phyloP scores from a whole-genome alignment of 2,888 invertebrate species.

The Brachyopa scutellaris region DNA sequence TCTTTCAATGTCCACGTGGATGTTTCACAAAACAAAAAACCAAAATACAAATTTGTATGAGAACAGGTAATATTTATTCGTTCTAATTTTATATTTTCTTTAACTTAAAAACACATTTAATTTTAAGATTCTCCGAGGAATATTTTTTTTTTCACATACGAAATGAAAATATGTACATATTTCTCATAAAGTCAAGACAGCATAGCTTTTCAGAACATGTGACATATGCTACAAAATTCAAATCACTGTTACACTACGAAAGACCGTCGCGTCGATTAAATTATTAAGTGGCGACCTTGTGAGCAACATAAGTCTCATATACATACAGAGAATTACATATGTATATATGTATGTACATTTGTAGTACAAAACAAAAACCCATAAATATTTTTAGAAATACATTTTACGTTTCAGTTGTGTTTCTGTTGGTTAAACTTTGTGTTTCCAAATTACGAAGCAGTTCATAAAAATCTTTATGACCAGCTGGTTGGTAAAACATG shows the following conservation, averaged over 20 bases:
- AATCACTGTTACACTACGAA: not conserved
- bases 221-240: not conserved
- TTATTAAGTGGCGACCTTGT: conserved; percentile 1
- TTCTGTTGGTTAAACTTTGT: not conserved
- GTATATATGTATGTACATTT: not conserved
- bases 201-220: not conserved
- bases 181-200: not conserved
- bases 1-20: not conserved
- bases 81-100: not conserved
- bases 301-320: not conserved
- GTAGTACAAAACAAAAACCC: not conserved
- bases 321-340: too few relatives aligned
- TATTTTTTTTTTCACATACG: not conserved
- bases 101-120: not conserved
- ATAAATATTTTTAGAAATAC: not conserved
- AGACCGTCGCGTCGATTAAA: too few relatives aligned
- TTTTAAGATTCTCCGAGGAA: not conserved
- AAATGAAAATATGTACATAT: too few relatives aligned
- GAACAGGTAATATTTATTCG: too few relatives aligned
- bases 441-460: not conserved
- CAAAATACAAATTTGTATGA: too few relatives aligned
- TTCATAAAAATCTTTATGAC: conserved; percentile 27
- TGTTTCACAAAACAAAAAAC: too few relatives aligned
- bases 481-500: conserved; percentile 9
- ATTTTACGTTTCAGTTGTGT: not conserved